phyloP scores from a whole-genome alignment of 2,888 invertebrate genomes.

The Pelosia muscerda region DNA sequence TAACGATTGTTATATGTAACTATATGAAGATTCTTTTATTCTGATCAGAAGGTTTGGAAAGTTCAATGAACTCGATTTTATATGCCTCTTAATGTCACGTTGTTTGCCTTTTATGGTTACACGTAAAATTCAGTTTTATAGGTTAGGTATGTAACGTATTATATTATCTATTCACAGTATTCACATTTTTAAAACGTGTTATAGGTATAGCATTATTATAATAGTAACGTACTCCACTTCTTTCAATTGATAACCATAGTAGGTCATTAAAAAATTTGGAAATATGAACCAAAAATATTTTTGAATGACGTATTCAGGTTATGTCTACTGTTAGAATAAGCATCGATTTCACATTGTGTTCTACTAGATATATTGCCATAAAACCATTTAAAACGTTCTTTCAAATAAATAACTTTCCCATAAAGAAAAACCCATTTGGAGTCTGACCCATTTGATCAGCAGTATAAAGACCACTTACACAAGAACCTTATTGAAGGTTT shows the following conservation, averaged over 20 bases:
- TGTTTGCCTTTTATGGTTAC: conserved; percentile 15
- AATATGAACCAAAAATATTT: no score
- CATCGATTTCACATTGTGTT: no score
- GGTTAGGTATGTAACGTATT: neutral
- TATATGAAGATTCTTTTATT: conserved; percentile 19
- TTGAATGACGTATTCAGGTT: no score
- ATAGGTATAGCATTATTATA: neutral
- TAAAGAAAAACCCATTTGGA: neutral
- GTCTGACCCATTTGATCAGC: neutral
- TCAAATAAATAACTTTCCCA: neutral
- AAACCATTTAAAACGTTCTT: no score
- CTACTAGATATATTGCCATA: no score
- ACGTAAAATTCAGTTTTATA: conserved; percentile 6
- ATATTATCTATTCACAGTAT: no score
- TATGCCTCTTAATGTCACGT: neutral
- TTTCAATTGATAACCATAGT: neutral
- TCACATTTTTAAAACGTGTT: neutral
- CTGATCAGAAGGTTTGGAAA: conserved; percentile 15
- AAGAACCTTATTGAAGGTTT: neutral
- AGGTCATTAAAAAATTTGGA: neutral
- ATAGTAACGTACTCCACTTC: neutral
- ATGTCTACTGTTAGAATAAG: no score
- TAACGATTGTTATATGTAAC: conserved; percentile 12
- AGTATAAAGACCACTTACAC: neutral
- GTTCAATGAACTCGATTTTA: conserved; percentile 19